Percentiles rank a stretch among this genome's conserved stretches.
Conservation (phyloP, 2,113 vertebrate genomes). For the Sylvietta virens region DNA sequence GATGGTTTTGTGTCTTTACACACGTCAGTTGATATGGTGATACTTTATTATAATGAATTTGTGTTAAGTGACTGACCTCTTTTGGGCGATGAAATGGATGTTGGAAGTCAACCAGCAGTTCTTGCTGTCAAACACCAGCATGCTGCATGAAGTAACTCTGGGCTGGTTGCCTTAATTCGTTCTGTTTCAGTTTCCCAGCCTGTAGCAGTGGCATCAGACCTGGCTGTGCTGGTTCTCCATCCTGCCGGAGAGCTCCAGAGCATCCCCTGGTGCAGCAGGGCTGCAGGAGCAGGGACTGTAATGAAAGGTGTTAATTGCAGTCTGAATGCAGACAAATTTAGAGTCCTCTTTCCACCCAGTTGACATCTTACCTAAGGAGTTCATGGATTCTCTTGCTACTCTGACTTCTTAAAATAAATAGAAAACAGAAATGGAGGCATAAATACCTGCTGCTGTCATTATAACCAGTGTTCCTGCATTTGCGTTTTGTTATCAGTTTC, state of each 20-base stretch:
- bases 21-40: neutral
- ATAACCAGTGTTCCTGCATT: conserved; percentile 68
- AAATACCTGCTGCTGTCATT: conserved; percentile 63
- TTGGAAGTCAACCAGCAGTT: neutral
- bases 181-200: neutral
- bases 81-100: neutral
- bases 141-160: fast-evolving
- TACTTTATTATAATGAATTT: neutral
- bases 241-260: neutral
- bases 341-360: neutral
- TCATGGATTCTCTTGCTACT: neutral
- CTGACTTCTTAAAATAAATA: neutral
- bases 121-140: neutral
- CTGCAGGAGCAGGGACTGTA: neutral
- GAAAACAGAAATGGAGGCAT: neutral
- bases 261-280: neutral
- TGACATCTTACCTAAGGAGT: neutral
- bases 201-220: neutral
- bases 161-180: neutral
- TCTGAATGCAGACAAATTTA: neutral
- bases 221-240: neutral
- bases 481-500: conserved; percentile 70
- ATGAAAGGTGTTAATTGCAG: neutral
- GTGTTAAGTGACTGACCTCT: neutral
- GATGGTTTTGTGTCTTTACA: neutral